A percentile compares a stretch with the other conserved stretches of the same genome.
phyloP scores from a whole-genome alignment of 2,113 vertebrate species.

The Ailurus styani region DNA sequence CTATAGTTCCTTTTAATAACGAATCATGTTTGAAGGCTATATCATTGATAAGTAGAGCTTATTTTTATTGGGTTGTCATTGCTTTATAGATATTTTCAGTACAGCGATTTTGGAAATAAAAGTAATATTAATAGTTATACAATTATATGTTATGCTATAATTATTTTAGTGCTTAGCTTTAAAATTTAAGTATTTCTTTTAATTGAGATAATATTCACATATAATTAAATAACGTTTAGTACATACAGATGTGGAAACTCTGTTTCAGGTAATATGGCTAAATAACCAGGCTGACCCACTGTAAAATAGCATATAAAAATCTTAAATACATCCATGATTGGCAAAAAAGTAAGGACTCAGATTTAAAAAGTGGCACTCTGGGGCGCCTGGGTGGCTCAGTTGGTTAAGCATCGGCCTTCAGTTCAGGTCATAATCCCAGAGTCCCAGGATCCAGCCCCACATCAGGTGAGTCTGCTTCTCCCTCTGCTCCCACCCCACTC shows the following conservation, averaged over 20 bases:
- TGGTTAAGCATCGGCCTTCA: too few relatives aligned
- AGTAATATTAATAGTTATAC: not conserved
- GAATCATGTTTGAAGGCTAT: not conserved
- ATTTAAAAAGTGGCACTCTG: not conserved
- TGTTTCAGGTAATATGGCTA: not conserved
- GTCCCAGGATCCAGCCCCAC: too few relatives aligned
- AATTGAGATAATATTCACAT: not conserved
- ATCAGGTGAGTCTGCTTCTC: too few relatives aligned
- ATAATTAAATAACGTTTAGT: not conserved
- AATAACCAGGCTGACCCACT: not conserved
- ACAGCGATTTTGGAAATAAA: not conserved
- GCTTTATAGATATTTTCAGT: not conserved
- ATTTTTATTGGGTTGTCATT: not conserved
- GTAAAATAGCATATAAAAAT: not conserved
- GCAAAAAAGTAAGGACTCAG: not conserved
- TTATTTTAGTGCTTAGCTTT: not conserved
- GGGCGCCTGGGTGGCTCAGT: too few relatives aligned
- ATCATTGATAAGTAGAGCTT: not conserved
- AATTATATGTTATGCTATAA: not conserved
- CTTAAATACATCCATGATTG: not conserved
- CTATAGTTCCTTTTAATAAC: not conserved
- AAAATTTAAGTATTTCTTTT: not conserved
- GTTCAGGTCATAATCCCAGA: too few relatives aligned
- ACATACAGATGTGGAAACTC: not conserved
- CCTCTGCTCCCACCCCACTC: too few relatives aligned